These are phyloP conservation scores for Xiphophorus couchianus DNA, from an alignment of 2,113 vertebrate genomes.

Conservation along the genomic window DNA sequence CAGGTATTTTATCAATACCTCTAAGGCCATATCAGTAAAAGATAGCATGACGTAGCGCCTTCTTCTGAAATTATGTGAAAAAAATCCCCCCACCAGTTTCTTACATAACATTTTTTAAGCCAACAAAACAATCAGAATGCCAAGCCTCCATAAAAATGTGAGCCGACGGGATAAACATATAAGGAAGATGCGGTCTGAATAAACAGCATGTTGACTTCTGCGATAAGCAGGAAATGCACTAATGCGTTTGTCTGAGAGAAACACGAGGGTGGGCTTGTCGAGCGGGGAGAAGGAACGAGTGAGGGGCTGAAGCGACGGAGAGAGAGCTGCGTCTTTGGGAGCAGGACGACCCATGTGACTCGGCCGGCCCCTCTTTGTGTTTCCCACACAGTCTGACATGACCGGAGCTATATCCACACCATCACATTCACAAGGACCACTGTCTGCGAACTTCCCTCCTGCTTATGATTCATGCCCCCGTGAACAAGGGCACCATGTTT, in stretches of 20 bases:
- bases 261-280: constrained; percentile 8
- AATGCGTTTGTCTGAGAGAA: not conserved
- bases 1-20: not conserved
- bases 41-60: not conserved
- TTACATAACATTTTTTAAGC: too few species aligned
- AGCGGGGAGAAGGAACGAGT: constrained; percentile 16
- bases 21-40: not conserved
- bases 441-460: constrained; percentile 79
- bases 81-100: not conserved
- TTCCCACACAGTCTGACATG: constrained; percentile 87
- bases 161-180: not conserved
- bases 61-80: not conserved
- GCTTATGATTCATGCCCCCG: constrained; percentile 85
- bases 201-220: not conserved
- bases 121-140: too few species aligned
- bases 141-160: too few species aligned
- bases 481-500: constrained; percentile 77
- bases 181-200: not conserved
- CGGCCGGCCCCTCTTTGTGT: constrained; percentile 83
- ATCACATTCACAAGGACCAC: constrained; percentile 69
- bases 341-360: constrained; percentile 81
- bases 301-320: constrained; percentile 23
- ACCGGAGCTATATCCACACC: constrained; percentile 74
- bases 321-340: constrained; percentile 76
- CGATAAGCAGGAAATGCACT: not conserved